Evolutionary conservation across 2,797 vertebrate genomes (phyloP), one percentile per base, ranked within the genome.

Genomic region (Tangara arthus): DNA sequence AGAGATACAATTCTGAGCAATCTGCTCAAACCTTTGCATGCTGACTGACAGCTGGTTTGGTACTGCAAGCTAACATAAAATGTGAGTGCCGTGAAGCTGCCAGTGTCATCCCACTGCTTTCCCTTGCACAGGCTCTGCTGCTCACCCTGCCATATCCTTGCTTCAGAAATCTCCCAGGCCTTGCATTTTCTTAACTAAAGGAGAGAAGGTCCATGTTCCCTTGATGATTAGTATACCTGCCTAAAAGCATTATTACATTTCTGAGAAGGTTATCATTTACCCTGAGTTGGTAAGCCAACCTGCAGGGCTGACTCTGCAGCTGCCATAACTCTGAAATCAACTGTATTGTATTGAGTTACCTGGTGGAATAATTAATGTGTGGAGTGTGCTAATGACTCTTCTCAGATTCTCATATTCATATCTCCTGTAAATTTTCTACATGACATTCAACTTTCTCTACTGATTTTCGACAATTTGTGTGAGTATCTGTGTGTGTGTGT

Each of bases 61-160:
- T n/a, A n/a, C 52, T 52, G 16, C 13, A 77, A 72, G 24, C 5
- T 37, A 35, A n/a, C 0, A 0, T n/a, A 34, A 70, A 65, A 32
- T 26, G 2, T 11, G 20, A 66, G 50, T 20, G 15, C 4, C 4
- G 15, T 13, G 7, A 39, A 39, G 39, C 39, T 39, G 39, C 39
- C 39, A 39, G 39, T 39, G 39, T 39, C 39, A 39, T 39, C 39
- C 13, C 12, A 14, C 13, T 39, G 20, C 56, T 70, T 77, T 82
- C 32, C n/a, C 12, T 28, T 1, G 0, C 30, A 46, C 37, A 39
- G 28, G 21, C 11, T 82, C 63, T 84, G 61, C 20, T 53, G 22
- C 8, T 15, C 20, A 80, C 19, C 8, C 15, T 47, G 22, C 6
- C 55, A 19, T 24, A 60, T 10, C n/a, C 19, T 55, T 75, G 27